These are phyloP conservation scores for Lithobates sylvaticus DNA, from an alignment of 2,797 vertebrate genomes.

Conservation along the genomic window DNA sequence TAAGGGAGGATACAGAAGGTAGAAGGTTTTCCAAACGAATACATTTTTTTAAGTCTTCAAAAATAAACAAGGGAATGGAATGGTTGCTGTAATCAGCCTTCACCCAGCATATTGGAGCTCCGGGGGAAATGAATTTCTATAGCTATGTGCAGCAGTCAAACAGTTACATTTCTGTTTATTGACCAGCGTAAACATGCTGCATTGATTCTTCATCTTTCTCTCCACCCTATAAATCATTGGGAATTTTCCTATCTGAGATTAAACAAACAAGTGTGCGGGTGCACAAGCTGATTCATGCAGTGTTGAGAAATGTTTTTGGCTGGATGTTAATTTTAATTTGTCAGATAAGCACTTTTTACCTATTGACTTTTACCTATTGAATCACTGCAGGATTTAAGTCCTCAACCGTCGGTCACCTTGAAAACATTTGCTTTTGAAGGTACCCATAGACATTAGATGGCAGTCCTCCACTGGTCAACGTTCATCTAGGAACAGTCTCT, in stretches of 20 bases:
- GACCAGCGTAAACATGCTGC: conserved; percentile 38
- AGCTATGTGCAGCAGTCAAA: background rate
- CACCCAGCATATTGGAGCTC: background rate
- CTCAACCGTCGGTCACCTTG: no score
- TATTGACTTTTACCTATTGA: background rate
- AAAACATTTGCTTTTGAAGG: no score
- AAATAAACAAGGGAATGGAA: background rate
- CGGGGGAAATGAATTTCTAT: background rate
- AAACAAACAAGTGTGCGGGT: conserved; percentile 54
- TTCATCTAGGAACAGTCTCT: no score
- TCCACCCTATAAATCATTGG: conserved; percentile 57
- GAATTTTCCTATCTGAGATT: conserved; percentile 57
- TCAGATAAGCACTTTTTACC: conserved; percentile 58
- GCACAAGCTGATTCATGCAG: conserved; percentile 61
- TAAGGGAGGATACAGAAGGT: no score
- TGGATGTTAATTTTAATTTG: conserved; percentile 55
- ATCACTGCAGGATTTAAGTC: background rate
- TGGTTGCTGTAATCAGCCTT: background rate
- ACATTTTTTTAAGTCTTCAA: no score
- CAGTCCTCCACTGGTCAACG: no score
- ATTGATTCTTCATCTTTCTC: conserved; percentile 53
- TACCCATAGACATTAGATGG: no score
- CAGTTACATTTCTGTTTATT: conserved; percentile 3
- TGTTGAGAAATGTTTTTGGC: conserved; percentile 59
- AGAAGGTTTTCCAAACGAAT: no score